A percentile compares a stretch with the other conserved stretches of the same genome.
Conservation (phyloP, 2,113 vertebrate genomes). For the Loxodonta africana region DNA sequence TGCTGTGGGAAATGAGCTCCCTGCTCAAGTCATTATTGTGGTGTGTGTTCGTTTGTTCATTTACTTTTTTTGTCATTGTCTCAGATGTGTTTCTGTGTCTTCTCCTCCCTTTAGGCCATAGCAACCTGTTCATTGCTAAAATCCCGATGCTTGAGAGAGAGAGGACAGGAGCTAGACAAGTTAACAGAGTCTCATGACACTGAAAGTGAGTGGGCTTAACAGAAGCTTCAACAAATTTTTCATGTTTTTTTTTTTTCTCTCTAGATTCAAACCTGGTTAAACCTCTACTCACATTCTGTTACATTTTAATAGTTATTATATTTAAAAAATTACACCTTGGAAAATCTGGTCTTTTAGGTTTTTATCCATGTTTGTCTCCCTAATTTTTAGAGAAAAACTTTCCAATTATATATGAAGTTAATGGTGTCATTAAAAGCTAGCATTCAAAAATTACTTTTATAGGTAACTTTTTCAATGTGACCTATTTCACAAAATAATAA, state of each 20-base stretch:
- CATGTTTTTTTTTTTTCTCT: conserved; percentile 17
- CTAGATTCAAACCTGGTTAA: neutral
- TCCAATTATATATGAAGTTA: neutral
- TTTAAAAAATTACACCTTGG: neutral
- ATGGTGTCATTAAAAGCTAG: conserved; percentile 38
- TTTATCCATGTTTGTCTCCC: neutral
- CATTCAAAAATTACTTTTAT: conserved; percentile 51
- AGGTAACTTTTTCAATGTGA: conserved; percentile 22
- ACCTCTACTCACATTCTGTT: neutral
- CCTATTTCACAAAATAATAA: neutral
- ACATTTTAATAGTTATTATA: conserved; percentile 34
- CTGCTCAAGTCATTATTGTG: neutral
- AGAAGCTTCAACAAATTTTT: conserved; percentile 43
- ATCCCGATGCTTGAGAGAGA: neutral
- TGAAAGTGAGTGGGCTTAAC: neutral
- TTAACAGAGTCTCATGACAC: neutral
- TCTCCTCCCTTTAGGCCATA: conserved; percentile 3
- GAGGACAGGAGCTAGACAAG: neutral
- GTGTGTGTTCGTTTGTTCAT: neutral
- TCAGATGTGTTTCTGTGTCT: neutral
- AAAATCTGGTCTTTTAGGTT: neutral
- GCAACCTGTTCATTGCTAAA: conserved; percentile 47
- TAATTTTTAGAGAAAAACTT: conserved; percentile 46
- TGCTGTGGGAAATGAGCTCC: neutral
- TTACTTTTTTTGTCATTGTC: neutral